These are phyloP conservation scores for Manacus vitellinus DNA, from an alignment of 2,113 vertebrate species.

Conservation along the genomic window DNA sequence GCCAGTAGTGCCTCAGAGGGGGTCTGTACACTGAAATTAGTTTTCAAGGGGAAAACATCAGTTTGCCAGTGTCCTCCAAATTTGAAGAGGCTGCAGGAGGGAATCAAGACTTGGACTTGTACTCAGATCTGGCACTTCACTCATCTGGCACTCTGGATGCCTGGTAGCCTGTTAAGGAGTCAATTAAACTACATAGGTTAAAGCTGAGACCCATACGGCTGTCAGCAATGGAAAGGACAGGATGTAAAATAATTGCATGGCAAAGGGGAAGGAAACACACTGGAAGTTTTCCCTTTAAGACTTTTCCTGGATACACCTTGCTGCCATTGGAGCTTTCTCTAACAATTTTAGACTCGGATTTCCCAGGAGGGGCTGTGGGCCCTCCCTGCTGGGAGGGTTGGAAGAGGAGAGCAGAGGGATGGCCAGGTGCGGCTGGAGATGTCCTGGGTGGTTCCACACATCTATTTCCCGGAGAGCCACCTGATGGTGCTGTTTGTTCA, in stretches of 20 bases:
- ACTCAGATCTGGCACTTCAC: neutral
- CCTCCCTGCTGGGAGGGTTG: neutral
- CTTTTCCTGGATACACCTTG: neutral
- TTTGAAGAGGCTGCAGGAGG: neutral
- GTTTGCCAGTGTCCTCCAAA: neutral
- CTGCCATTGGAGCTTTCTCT: neutral
- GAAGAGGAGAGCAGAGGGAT: neutral
- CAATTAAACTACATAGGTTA: neutral
- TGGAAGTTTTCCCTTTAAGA: neutral
- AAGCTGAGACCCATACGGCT: neutral
- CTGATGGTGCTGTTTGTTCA: slow-evolving; percentile 68
- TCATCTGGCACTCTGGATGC: fast-evolving
- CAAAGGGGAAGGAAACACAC: neutral
- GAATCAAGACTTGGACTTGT: neutral
- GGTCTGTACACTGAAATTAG: fast-evolving
- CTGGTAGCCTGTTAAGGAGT: neutral
- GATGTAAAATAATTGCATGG: fast-evolving
- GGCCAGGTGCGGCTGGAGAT: neutral
- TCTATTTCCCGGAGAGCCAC: neutral
- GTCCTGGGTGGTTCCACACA: neutral
- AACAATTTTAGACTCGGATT: neutral
- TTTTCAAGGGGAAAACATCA: neutral
- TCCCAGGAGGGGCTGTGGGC: neutral
- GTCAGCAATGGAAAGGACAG: neutral
- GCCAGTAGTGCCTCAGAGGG: neutral